phyloP scores from a whole-genome alignment of 2,113 vertebrate species.

The Stegastes partitus region DNA sequence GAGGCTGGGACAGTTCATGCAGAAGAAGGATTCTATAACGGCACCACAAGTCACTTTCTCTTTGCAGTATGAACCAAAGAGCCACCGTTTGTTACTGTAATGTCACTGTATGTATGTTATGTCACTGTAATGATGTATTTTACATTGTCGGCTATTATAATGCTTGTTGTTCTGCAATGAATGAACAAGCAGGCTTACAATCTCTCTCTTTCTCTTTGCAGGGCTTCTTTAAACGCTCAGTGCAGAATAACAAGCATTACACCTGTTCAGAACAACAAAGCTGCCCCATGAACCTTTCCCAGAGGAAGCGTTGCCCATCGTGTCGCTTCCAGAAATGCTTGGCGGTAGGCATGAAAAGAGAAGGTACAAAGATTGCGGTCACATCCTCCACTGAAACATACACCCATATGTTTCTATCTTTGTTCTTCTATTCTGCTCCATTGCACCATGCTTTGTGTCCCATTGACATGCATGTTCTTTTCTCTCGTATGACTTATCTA shows the following conservation, averaged over 20 bases:
- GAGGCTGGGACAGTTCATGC: background rate
- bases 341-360: slow-evolving; percentile 87
- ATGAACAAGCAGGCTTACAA: background rate
- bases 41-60: background rate
- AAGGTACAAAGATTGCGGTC: slow-evolving; percentile 75
- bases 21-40: background rate
- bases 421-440: background rate
- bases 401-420: background rate
- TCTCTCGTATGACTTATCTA: slow-evolving; percentile 59
- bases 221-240: slow-evolving; percentile 89
- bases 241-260: slow-evolving; percentile 88
- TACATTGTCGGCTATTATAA: background rate
- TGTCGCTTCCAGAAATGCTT: slow-evolving; percentile 89
- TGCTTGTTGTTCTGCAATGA: background rate
- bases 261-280: slow-evolving; percentile 83
- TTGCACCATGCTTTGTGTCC: slow-evolving; percentile 11
- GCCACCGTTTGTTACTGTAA: background rate
- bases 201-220: slow-evolving; percentile 47
- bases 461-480: slow-evolving; percentile 29
- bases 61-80: background rate
- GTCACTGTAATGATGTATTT: background rate
- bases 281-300: slow-evolving; percentile 85
- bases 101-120: too few species aligned
- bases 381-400: background rate
- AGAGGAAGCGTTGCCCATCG: slow-evolving; percentile 87